Evolutionary conservation across 2,888 invertebrate genomes (phyloP).

Genomic region (Pyrgus malvae): DNA sequence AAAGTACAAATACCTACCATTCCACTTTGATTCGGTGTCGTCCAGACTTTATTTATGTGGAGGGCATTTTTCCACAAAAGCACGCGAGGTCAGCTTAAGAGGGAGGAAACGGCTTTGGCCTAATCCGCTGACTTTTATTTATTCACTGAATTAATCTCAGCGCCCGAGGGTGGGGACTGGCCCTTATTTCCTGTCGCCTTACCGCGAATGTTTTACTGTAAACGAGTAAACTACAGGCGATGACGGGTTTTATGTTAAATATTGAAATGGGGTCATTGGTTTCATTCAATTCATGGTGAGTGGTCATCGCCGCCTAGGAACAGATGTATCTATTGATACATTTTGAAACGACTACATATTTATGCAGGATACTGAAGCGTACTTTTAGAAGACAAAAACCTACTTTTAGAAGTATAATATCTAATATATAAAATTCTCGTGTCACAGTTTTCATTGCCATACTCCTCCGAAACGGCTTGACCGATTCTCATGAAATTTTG

Average conservation of each 20-base stretch:
- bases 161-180: conserved; percentile 60
- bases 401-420: no score
- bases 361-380: no score
- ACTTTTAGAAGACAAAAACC: no score
- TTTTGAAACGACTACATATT: no score
- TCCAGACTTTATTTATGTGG: conserved; percentile 72
- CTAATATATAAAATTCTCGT: no score
- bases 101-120: conserved; percentile 79
- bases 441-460: no score
- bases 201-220: conserved; percentile 22
- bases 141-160: conserved; percentile 81
- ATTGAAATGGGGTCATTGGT: background rate
- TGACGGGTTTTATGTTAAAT: background rate
- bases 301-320: no score
- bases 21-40: conserved; percentile 65
- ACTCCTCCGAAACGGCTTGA: no score
- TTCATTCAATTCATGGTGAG: no score
- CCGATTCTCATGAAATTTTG: no score
- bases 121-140: conserved; percentile 83
- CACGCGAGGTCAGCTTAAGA: conserved; percentile 79
- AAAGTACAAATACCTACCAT: conserved; percentile 31
- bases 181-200: conserved; percentile 69
- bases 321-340: no score
- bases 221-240: background rate
- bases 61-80: conserved; percentile 76